Evolutionary conservation across 2,888 invertebrate species (phyloP).

Genomic region (Smittia aterrima): DNA sequence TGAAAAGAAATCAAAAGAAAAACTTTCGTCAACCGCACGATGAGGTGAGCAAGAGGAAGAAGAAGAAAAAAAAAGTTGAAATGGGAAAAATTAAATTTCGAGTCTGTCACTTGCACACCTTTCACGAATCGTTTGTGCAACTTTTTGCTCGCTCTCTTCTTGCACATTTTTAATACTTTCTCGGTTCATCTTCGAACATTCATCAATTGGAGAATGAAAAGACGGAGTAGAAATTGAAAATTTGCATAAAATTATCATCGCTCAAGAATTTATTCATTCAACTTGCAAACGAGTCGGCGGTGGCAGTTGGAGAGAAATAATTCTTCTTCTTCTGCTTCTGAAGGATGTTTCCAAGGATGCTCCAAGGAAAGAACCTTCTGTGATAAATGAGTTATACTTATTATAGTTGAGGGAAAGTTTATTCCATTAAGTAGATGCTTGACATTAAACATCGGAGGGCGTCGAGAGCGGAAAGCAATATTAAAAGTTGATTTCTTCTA

Average conservation of each 20-base stretch:
- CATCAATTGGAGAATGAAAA: slow-evolving; percentile 5
- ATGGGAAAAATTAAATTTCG: slow-evolving; percentile 20
- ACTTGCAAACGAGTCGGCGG: slow-evolving; percentile 4
- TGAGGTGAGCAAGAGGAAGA: not conserved
- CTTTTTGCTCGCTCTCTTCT: not conserved
- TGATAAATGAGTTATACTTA: slow-evolving; percentile 28
- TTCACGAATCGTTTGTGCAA: not conserved
- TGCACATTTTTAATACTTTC: not conserved
- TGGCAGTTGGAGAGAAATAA: not conserved
- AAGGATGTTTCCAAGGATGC: slow-evolving; percentile 7
- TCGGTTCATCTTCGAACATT: not conserved
- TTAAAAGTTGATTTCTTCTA: not conserved
- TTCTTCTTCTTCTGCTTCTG: slow-evolving; percentile 13
- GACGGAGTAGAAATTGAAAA: not conserved
- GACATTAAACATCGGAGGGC: slow-evolving; percentile 3
- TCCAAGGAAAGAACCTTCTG: slow-evolving; percentile 18
- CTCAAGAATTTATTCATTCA: slow-evolving; percentile 13
- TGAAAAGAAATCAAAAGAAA: not conserved
- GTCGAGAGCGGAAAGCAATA: not conserved
- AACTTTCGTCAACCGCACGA: not conserved
- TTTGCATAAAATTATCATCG: slow-evolving; percentile 30
- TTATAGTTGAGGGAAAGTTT: slow-evolving; percentile 25
- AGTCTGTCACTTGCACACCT: slow-evolving; percentile 23
- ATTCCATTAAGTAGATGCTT: slow-evolving; percentile 33
- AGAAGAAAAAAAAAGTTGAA: slow-evolving; percentile 5